phyloP scores from a whole-genome alignment of 2,113 vertebrate species.

The Oxygymnocypris stewartii region DNA sequence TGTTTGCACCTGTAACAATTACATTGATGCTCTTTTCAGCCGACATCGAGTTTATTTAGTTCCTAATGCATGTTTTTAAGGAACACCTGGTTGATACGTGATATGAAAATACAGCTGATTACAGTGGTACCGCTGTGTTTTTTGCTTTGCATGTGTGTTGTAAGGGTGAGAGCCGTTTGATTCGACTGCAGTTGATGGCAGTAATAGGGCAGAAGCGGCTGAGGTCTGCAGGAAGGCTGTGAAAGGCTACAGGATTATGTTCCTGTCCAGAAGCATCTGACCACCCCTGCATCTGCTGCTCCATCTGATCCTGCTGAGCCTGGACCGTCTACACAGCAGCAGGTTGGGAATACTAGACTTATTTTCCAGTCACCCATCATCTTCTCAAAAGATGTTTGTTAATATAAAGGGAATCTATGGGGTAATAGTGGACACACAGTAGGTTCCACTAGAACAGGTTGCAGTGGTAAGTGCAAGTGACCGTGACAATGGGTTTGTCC shows the following conservation, averaged over 20 bases:
- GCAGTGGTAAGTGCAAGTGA: too few relatives aligned
- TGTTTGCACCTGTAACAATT: background rate
- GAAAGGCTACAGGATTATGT: conserved; percentile 76
- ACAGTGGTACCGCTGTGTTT: background rate
- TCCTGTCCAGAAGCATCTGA: conserved; percentile 57
- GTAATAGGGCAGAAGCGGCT: conserved; percentile 73
- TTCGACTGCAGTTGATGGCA: conserved; percentile 86
- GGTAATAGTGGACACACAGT: too few relatives aligned
- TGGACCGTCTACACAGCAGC: conserved; percentile 33
- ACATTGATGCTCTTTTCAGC: background rate
- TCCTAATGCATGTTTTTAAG: background rate
- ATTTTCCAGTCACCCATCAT: background rate
- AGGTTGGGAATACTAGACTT: conserved; percentile 28
- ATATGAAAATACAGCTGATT: background rate
- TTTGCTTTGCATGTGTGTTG: background rate
- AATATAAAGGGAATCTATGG: too few relatives aligned
- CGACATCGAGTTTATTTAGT: background rate
- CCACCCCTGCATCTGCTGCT: conserved; percentile 55
- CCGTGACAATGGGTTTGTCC: too few relatives aligned
- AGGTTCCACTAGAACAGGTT: background rate
- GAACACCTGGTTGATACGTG: background rate
- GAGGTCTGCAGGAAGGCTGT: conserved; percentile 78
- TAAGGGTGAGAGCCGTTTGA: conserved; percentile 85
- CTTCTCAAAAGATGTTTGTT: background rate
- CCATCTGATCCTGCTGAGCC: conserved; percentile 45